These are phyloP conservation scores for Kryptopterus vitreolus DNA, from an alignment of 2,797 vertebrate genomes.

Conservation along the genomic window DNA sequence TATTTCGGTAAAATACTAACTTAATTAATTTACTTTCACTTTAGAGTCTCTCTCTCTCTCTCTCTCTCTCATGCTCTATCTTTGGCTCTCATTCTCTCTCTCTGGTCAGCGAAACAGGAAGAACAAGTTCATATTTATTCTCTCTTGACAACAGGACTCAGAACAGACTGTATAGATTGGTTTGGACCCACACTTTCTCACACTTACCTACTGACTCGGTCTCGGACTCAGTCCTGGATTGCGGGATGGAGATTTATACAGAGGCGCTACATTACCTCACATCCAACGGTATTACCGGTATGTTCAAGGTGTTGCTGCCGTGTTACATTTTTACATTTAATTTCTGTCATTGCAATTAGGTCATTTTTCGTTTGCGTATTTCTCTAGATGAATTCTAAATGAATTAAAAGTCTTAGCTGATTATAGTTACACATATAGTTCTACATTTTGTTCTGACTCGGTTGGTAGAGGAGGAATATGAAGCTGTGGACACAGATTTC, in stretches of 20 bases:
- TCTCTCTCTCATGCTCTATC: not conserved
- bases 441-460: not conserved
- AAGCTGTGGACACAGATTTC: slow-evolving; percentile 32
- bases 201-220: not conserved
- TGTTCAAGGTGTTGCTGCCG: not conserved
- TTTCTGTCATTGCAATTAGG: not conserved
- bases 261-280: slow-evolving; percentile 69
- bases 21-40: not conserved
- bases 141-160: not conserved
- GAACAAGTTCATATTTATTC: slow-evolving; percentile 17
- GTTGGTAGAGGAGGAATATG: slow-evolving; percentile 30
- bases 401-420: not conserved
- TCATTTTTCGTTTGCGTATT: no score
- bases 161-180: not conserved
- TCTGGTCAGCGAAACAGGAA: slow-evolving; percentile 49
- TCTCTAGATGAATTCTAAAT: no score
- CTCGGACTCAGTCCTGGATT: not conserved
- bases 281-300: slow-evolving; percentile 60
- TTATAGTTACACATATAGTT: not conserved
- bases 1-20: not conserved
- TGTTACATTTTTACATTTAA: not conserved
- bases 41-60: not conserved
- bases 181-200: not conserved
- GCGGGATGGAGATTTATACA: slow-evolving; percentile 72
- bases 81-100: not conserved